These are phyloP conservation scores for Pelobates cultripes DNA, from an alignment of 2,797 vertebrate species.

Conservation along the genomic window DNA sequence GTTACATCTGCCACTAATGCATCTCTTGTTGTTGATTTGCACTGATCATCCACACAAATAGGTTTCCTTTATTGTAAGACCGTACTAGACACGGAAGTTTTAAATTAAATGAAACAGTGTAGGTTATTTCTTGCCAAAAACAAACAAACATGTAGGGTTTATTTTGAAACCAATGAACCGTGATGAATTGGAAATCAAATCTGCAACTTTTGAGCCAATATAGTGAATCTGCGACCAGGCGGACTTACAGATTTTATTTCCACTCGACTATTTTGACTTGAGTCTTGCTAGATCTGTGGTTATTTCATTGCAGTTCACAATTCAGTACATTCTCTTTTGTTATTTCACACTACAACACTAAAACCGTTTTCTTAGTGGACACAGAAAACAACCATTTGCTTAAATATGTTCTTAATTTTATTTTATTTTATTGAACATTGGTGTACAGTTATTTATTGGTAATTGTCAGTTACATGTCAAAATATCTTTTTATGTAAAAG, in stretches of 20 bases:
- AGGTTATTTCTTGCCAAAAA: slow-evolving; percentile 32
- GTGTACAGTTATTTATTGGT: not conserved
- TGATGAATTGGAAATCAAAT: too few species aligned
- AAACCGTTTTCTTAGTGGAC: not conserved
- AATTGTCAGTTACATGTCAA: not conserved
- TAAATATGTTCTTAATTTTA: not conserved
- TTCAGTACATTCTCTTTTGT: too few species aligned
- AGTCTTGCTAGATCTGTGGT: too few species aligned
- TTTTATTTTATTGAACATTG: not conserved
- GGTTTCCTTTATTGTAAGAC: slow-evolving; percentile 13
- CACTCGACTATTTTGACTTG: too few species aligned
- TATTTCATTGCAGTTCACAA: too few species aligned
- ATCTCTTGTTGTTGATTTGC: slow-evolving; percentile 40
- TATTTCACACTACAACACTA: not conserved
- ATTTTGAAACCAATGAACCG: too few species aligned
- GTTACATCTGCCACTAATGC: slow-evolving; percentile 9
- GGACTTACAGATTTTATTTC: too few species aligned
- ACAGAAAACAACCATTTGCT: not conserved
- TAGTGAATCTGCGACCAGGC: too few species aligned
- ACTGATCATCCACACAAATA: slow-evolving; percentile 20
- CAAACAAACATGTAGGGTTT: not conserved
- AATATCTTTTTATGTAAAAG: not conserved
- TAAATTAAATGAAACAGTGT: not conserved
- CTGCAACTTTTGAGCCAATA: too few species aligned
- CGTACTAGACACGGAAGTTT: not conserved